Conservation (phyloP, 2,113 vertebrate species). For the Heteronetta atricapilla region DNA sequence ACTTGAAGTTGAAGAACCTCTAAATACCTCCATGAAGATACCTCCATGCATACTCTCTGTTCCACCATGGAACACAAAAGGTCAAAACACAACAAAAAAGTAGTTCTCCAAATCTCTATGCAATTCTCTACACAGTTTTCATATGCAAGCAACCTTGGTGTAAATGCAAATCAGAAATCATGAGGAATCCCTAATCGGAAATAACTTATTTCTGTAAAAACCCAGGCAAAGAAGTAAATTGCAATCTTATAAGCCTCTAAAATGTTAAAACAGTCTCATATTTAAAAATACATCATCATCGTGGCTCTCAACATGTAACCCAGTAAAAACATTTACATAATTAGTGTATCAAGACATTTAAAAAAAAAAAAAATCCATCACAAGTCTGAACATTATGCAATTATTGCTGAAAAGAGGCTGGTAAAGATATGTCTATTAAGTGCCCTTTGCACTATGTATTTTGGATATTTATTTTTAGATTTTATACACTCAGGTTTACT, state of each 20-base stretch:
- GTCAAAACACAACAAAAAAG: not conserved
- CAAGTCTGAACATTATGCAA: not conserved
- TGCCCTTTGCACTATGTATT: not conserved
- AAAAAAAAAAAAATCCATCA: not conserved
- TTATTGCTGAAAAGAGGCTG: not conserved
- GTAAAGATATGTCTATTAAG: not conserved
- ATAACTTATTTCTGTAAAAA: not conserved
- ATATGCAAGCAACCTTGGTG: not conserved
- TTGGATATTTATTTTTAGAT: not conserved
- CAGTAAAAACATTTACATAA: not conserved
- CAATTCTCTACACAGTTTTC: not conserved
- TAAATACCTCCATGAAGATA: not conserved
- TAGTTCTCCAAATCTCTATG: rapidly evolving
- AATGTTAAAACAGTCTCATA: not conserved
- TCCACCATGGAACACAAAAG: not conserved
- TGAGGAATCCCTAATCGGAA: not conserved
- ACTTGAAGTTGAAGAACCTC: not conserved
- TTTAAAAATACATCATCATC: not conserved
- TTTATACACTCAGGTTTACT: not conserved
- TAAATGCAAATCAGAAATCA: not conserved
- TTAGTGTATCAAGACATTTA: not conserved
- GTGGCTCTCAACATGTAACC: not conserved
- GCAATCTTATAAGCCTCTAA: not conserved
- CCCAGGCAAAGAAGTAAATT: not conserved
- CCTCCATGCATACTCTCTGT: not conserved